Base-by-base conservation (phyloP, 2,113 vertebrate genomes). In the Erythrocercus mccallii region DNA sequence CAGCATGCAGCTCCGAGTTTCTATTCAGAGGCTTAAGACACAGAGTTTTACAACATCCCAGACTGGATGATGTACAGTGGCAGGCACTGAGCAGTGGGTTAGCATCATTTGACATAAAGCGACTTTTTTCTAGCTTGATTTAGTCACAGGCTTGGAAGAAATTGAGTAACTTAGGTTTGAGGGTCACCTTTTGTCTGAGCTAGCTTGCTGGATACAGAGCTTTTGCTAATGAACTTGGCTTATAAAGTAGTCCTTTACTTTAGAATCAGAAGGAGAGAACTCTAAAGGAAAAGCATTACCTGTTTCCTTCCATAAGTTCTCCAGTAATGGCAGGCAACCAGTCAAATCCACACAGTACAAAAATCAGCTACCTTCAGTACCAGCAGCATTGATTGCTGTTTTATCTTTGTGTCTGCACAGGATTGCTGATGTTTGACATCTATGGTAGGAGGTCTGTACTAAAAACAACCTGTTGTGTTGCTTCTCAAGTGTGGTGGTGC, bases 1-100 rank as follows among this genome's bases (percentile, higher is more conserved):
- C 4, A 56, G 27, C n/a, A 10, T 54, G 35, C n/a, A 83, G 33
- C 30, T 91, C n/a, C 1, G 3, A 54, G 37, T 79, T 68, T 80
- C 14, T 57, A 1, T n/a, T 51, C 45, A 45, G 40, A 88, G 58
- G 48, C 33, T 28, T 79, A 20, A 27, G 42, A 20, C 9, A 15
- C 8, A 37, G 23, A 15, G 6, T 79, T 3, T 65, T 53, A 18
- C 5, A 69, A 0, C 33, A 42, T 60, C 35, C 31, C 33, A 15
- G 30, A 4, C 6, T 66, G 44, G 35, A 8, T 60, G 24, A 25
- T 1, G 0, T 13, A 1, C n/a, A 44, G 12, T 47, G 22, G 6
- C 48, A 42, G 42, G 11, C 28, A 21, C 33, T 64, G 35, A 31
- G 16, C 22, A 38, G 9, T 66, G 35, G 21, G 15, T 57, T 68